Percentiles rank a stretch among this genome's conserved stretches.
Conservation (phyloP, 2,888 invertebrate genomes). For the Hylaea fasciaria region DNA sequence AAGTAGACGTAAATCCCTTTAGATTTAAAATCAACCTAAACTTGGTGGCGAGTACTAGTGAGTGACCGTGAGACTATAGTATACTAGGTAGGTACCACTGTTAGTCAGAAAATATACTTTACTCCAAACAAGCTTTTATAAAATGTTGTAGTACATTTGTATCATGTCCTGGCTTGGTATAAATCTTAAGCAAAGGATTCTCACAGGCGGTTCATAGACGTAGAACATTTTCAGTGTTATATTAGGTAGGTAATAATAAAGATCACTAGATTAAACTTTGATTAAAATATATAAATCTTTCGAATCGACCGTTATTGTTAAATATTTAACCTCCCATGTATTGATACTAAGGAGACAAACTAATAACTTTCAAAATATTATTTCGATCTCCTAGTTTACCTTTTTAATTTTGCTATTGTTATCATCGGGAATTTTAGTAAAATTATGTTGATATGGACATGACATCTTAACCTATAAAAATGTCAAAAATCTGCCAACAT, state of each 20-base stretch:
- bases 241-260: too few relatives aligned
- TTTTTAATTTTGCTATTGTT: slow-evolving; percentile 59
- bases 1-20: too few relatives aligned
- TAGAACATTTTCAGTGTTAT: slow-evolving; percentile 35
- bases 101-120: too few relatives aligned
- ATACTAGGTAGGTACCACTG: too few relatives aligned
- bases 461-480: slow-evolving; percentile 73
- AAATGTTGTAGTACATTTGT: not conserved
- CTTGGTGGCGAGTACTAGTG: too few relatives aligned
- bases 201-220: slow-evolving; percentile 53
- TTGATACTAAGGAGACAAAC: not conserved
- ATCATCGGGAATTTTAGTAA: slow-evolving; percentile 60
- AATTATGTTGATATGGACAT: slow-evolving; percentile 81
- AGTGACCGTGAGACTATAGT: too few relatives aligned
- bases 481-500: slow-evolving; percentile 31
- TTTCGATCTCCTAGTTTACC: slow-evolving; percentile 51
- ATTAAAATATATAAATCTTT: slow-evolving; percentile 20
- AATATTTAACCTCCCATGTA: not conserved
- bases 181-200: slow-evolving; percentile 34
- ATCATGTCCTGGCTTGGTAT: not conserved
- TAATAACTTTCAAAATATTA: slow-evolving; percentile 35
- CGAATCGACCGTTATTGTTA: slow-evolving; percentile 50
- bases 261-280: not conserved
- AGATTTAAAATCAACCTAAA: too few relatives aligned
- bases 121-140: too few relatives aligned